A percentile compares a stretch with the other conserved stretches of the same genome.
These are phyloP conservation scores for Mionectes macconnelli DNA, from an alignment of 2,113 vertebrate genomes.

Conservation along the genomic window DNA sequence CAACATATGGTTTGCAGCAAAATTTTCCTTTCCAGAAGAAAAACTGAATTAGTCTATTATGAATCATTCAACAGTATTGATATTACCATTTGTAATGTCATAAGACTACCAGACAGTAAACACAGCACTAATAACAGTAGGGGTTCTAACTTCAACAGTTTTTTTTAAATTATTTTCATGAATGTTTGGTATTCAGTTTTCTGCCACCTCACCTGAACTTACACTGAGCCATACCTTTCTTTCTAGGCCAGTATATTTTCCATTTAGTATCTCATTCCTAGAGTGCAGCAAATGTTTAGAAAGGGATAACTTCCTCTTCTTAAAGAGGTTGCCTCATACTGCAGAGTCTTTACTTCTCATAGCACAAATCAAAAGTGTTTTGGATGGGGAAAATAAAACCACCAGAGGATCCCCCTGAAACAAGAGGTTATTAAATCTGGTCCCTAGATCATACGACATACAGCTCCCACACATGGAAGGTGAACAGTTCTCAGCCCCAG, in stretches of 20 bases:
- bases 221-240: neutral
- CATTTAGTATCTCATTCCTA: neutral
- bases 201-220: neutral
- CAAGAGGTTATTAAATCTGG: neutral
- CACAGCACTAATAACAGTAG: neutral
- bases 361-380: neutral
- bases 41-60: neutral
- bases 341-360: neutral
- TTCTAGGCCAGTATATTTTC: neutral
- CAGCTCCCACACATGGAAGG: neutral
- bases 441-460: fast-evolving
- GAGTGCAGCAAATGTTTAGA: neutral
- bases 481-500: neutral
- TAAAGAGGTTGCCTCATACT: neutral
- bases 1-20: conserved; percentile 23
- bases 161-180: neutral
- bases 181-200: neutral
- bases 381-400: neutral
- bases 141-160: neutral
- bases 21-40: neutral
- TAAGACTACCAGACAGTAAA: neutral
- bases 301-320: neutral
- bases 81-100: neutral
- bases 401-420: neutral
- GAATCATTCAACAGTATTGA: conserved; percentile 6